phyloP scores from a whole-genome alignment of 2,113 vertebrate species.

The Terrapene triunguis region DNA sequence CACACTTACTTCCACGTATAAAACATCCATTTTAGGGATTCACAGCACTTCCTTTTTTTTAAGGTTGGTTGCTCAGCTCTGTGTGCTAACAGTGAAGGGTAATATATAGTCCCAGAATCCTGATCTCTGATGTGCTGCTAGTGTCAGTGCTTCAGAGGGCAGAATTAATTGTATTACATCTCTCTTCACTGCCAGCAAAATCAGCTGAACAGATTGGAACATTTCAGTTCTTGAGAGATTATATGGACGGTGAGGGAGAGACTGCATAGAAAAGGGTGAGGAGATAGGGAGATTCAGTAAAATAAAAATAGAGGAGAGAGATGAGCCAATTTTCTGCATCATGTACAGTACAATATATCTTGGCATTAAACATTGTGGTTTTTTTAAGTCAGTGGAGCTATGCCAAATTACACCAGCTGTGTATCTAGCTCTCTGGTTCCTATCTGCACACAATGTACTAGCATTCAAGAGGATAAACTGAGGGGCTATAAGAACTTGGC shows the following conservation, averaged over 20 bases:
- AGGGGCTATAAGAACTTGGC: neutral
- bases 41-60: neutral
- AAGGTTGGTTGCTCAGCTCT: neutral
- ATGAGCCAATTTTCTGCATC: neutral
- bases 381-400: neutral
- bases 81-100: neutral
- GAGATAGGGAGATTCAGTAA: neutral
- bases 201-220: neutral
- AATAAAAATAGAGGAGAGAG: neutral
- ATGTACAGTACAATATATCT: neutral
- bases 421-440: neutral
- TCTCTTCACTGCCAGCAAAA: constrained; percentile 6
- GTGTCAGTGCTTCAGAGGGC: neutral
- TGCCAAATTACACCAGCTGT: neutral
- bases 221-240: neutral
- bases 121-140: neutral
- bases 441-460: neutral
- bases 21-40: neutral
- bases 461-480: neutral
- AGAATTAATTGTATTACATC: constrained; percentile 2
- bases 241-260: neutral
- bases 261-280: neutral
- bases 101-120: neutral
- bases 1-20: neutral
- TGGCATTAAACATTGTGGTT: neutral